Base-by-base conservation (phyloP, 1,140 invertebrate species). In the Tetramorium simillimum region DNA sequence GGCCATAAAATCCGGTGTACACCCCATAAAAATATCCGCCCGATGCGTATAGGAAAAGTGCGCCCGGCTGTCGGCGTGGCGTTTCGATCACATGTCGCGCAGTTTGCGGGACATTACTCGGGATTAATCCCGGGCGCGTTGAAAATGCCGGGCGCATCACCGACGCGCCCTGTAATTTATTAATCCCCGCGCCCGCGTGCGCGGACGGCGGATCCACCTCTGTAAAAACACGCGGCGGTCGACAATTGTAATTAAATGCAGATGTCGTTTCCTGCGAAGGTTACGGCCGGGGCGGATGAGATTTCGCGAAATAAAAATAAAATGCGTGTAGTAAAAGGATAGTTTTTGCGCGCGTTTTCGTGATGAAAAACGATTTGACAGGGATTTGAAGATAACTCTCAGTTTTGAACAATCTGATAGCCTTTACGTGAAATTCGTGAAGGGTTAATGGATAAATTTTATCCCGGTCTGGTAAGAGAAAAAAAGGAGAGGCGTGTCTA, bases 61-160 rank as follows among this genome's bases (percentile, higher is more conserved):
- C 51, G n/a, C 18, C 18, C 33, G 51, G 46, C 24, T 33, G 12
- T 53, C 53, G 49, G 37, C 56, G 70, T 28, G 63, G 14, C 65
- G 33, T 85, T 85, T 53, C 86, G 80, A 80, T 88, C 70, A 49
- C 88, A n/a, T 56, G 78, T 67, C 82, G 33, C 70, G 40, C 67
- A 70, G 72, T 90, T 86, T 49, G 75, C 80, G 76, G 63, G 62
- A 78, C 87, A 86, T 91, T 91, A 88, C 88, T 91, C 86, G 63
- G 75, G 77, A 90, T 91, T 91, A 92, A 92, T 89, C 72, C 78
- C 21, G 49, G 18, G 12, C 63, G 86, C 65, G 77, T 73, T 80
- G 86, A 67, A 85, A 89, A 82, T 89, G 76, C 33, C 75, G 37
- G 67, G 14, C 69, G 75, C 88, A 76, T 85, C 65, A 65, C 69